Evolutionary conservation across 2,888 invertebrate genomes (phyloP).

Genomic region (Chaitophorus viminalis): DNA sequence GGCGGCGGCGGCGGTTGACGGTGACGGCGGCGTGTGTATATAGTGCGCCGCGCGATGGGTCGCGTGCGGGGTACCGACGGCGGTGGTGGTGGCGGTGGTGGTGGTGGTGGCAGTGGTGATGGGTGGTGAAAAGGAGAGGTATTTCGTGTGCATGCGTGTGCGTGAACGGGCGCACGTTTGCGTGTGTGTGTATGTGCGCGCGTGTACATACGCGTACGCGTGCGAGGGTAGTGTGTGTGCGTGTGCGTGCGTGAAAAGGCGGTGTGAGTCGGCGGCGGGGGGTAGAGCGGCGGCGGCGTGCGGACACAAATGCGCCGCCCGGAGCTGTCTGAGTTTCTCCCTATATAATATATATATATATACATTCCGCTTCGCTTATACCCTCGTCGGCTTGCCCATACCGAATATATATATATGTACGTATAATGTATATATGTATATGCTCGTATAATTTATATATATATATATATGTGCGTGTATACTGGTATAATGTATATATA

Average conservation of each 20-base stretch:
- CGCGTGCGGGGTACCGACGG: constrained; percentile 29
- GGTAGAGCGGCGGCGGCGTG: constrained; percentile 29
- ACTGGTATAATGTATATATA: background rate
- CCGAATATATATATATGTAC: constrained; percentile 8
- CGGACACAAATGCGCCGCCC: constrained; percentile 59
- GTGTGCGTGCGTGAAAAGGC: background rate
- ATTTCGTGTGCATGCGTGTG: background rate
- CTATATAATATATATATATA: no score
- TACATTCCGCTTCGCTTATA: constrained; percentile 48
- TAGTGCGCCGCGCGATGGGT: constrained; percentile 13
- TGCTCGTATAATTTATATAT: background rate
- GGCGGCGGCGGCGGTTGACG: background rate
- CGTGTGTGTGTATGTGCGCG: constrained; percentile 1
- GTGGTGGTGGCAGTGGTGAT: background rate
- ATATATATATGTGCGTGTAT: background rate
- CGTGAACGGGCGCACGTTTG: background rate
- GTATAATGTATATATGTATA: background rate
- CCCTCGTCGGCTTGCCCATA: constrained; percentile 49
- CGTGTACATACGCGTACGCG: background rate
- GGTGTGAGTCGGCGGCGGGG: background rate
- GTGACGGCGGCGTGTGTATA: constrained; percentile 20
- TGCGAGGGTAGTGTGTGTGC: background rate
- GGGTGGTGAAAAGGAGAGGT: constrained; percentile 40
- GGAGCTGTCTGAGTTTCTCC: constrained; percentile 54
- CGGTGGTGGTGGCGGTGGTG: background rate